Base-by-base conservation (phyloP, 2,888 invertebrate genomes). In the Drosophila meridionalis region DNA sequence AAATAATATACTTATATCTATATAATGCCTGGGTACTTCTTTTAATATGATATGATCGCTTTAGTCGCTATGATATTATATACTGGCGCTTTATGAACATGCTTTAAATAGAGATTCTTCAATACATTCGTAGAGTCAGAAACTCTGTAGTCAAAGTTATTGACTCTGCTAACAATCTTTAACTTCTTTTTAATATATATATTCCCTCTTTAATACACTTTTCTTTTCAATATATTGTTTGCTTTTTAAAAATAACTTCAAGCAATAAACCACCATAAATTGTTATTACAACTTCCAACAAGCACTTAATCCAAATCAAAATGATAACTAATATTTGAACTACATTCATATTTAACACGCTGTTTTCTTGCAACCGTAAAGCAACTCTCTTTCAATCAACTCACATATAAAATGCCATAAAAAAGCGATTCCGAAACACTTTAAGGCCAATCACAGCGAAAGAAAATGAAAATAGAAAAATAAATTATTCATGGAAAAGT, bases 401-500 rank as follows among this genome's bases (percentile, higher is more conserved):
- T n/a, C 32, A n/a, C 20, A 30, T 48, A 3, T 3, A 7, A 52
- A 20, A 2, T 36, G 52, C 52, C 52, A 52, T 52, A 52, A 52
- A 52, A 52, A 52, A 36, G 26, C 34, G 52, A 36, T 52, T 36
- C 12, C 6, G 9, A 58, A 45, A 47, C n/a, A 34, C 43, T 61
- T 53, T 42, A 20, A 45, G 48, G 58, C 34, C 32, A 62, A 56
- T 45, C 60, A 61, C 12, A 11, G 34, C 20, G n/a, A 47, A 58
- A 56, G 53, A 67, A 78, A 76, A 43, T 43, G 68, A 65, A 78
- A 79, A 67, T 58, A 58, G 53, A 55, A 74, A 73, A 57, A 72
- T 80, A 68, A 76, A 78, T 76, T 40, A 80, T 78, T 66, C 78
- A 80, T 78, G 63, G 59, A 59, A 66, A 26, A 47, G 73, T 76